These are phyloP conservation scores for Micromussa lordhowensis DNA, from an alignment of 92 coral and sea anemone genomes.

Conservation along the genomic window DNA sequence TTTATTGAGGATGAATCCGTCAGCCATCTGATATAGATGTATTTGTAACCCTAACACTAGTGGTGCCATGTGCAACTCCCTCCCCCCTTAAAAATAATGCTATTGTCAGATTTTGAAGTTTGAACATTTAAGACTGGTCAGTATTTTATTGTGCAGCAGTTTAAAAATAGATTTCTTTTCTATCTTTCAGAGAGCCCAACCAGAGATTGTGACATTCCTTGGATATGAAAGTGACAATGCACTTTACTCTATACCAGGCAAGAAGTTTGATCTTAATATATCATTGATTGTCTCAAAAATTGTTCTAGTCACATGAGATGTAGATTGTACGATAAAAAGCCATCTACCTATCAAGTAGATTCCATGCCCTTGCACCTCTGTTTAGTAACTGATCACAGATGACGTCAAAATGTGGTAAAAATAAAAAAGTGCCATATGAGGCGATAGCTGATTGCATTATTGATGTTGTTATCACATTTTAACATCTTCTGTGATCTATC, in stretches of 20 bases:
- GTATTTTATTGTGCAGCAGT: not conserved
- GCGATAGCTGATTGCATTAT: too few relatives aligned
- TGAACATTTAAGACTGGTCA: not conserved
- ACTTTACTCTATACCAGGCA: conserved; percentile 95
- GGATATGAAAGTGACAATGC: conserved; percentile 95
- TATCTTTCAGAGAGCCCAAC: conserved; percentile 88
- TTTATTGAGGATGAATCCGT: too few relatives aligned
- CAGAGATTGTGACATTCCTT: conserved; percentile 97
- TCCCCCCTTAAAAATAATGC: not conserved
- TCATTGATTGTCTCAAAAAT: not conserved
- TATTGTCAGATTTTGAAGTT: not conserved
- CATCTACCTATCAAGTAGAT: too few relatives aligned
- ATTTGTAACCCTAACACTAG: too few relatives aligned
- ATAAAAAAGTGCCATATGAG: too few relatives aligned
- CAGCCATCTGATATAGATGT: too few relatives aligned
- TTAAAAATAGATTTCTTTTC: not conserved
- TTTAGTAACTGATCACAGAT: too few relatives aligned
- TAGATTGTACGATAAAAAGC: not conserved
- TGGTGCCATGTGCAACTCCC: not conserved
- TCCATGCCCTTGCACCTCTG: too few relatives aligned
- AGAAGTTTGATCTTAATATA: not conserved
- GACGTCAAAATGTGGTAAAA: too few relatives aligned
- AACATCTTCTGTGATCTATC: too few relatives aligned
- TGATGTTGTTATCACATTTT: too few relatives aligned
- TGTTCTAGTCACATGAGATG: not conserved